A percentile compares a stretch with the other conserved stretches of the same genome.
phyloP scores from a whole-genome alignment of 2,888 invertebrate genomes.

The Phorcus lineatus region DNA sequence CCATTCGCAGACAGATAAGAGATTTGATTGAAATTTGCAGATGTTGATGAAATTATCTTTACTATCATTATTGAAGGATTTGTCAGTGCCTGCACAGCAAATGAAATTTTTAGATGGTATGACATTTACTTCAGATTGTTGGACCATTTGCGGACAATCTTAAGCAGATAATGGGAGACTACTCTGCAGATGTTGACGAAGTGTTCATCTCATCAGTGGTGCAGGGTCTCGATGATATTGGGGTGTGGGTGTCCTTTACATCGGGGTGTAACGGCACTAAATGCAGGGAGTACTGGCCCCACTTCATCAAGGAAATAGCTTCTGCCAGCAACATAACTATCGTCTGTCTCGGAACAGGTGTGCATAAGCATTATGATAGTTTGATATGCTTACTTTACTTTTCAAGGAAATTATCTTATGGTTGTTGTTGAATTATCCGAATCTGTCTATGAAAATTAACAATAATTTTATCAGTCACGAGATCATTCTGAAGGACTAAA shows the following conservation, averaged over 20 bases:
- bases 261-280: slow-evolving; percentile 58
- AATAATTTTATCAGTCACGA: no score
- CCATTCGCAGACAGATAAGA: no score
- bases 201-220: slow-evolving; percentile 58
- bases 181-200: slow-evolving; percentile 53
- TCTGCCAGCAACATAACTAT: slow-evolving; percentile 53
- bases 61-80: no score
- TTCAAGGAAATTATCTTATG: no score
- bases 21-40: no score
- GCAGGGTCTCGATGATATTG: slow-evolving; percentile 52
- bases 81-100: no score
- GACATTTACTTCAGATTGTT: slow-evolving; percentile 56
- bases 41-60: no score
- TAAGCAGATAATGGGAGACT: slow-evolving; percentile 65
- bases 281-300: slow-evolving; percentile 53
- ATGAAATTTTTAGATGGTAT: no score
- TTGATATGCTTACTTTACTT: no score
- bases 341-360: slow-evolving; percentile 70
- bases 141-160: slow-evolving; percentile 71
- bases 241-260: slow-evolving; percentile 47
- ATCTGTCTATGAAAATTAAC: no score
- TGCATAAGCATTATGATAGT: not conserved
- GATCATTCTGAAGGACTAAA: no score
- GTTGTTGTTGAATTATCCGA: no score
- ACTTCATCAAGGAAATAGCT: slow-evolving; percentile 50